These are phyloP conservation scores for Cardinalis cardinalis DNA, from an alignment of 2,113 vertebrate genomes.

Conservation along the genomic window DNA sequence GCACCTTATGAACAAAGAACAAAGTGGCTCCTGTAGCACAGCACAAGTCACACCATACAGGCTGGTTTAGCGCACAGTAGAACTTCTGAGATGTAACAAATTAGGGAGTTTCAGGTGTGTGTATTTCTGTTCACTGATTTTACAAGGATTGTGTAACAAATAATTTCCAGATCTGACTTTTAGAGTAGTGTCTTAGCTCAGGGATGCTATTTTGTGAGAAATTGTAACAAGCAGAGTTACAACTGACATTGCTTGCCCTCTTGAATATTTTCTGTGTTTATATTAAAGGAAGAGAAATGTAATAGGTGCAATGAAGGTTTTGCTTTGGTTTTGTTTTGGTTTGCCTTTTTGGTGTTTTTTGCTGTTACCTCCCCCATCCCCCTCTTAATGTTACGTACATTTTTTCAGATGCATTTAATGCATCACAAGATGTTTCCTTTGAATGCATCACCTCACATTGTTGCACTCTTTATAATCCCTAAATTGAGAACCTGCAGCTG, in stretches of 20 bases:
- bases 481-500: background rate
- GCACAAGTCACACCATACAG: background rate
- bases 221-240: background rate
- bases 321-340: fast-evolving
- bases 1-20: background rate
- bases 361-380: background rate
- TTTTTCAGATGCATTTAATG: background rate
- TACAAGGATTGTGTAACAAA: background rate
- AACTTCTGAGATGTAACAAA: background rate
- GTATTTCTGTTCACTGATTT: background rate
- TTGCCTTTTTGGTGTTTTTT: background rate
- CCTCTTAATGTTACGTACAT: fast-evolving
- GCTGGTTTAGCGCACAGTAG: background rate
- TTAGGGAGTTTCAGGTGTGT: background rate
- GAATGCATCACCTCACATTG: fast-evolving
- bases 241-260: background rate
- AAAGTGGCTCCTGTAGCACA: background rate
- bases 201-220: background rate
- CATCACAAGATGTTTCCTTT: background rate
- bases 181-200: background rate
- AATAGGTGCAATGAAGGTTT: background rate
- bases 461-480: background rate
- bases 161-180: background rate
- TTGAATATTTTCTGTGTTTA: background rate
- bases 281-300: background rate